These are phyloP conservation scores for Congeria kusceri DNA, from an alignment of 2,888 invertebrate species.

Conservation along the genomic window DNA sequence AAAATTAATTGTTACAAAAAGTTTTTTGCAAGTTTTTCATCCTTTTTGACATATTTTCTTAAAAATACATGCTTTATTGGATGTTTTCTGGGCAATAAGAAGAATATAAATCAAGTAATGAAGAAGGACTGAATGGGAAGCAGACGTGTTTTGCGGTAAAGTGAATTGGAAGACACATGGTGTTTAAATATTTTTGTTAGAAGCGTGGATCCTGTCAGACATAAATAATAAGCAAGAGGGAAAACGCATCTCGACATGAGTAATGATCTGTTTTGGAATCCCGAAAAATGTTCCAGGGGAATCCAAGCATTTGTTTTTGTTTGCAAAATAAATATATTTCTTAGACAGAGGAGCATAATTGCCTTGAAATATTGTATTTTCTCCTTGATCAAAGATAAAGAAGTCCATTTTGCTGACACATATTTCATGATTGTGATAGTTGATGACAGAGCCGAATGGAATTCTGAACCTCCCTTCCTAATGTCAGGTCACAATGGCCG, in stretches of 20 bases:
- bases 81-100: too few relatives aligned
- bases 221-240: slow-evolving; percentile 23
- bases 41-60: too few relatives aligned
- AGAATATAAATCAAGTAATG: too few relatives aligned
- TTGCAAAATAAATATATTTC: slow-evolving; percentile 9
- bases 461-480: too few relatives aligned
- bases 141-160: too few relatives aligned
- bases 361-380: background rate
- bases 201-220: slow-evolving; percentile 18
- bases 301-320: slow-evolving; percentile 9
- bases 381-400: background rate
- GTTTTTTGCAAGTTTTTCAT: too few relatives aligned
- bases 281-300: slow-evolving; percentile 3
- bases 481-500: too few relatives aligned
- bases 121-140: too few relatives aligned
- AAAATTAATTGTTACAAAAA: too few relatives aligned
- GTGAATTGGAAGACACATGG: too few relatives aligned
- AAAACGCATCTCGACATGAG: slow-evolving; percentile 4
- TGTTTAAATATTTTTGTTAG: slow-evolving; percentile 3
- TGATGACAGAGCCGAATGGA: background rate
- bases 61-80: too few relatives aligned
- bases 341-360: background rate
- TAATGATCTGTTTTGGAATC: slow-evolving; percentile 17
- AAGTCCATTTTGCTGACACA: background rate
- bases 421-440: background rate